Base-by-base conservation (phyloP, 2,888 invertebrate species). In the Dicranocentrus wangi region DNA sequence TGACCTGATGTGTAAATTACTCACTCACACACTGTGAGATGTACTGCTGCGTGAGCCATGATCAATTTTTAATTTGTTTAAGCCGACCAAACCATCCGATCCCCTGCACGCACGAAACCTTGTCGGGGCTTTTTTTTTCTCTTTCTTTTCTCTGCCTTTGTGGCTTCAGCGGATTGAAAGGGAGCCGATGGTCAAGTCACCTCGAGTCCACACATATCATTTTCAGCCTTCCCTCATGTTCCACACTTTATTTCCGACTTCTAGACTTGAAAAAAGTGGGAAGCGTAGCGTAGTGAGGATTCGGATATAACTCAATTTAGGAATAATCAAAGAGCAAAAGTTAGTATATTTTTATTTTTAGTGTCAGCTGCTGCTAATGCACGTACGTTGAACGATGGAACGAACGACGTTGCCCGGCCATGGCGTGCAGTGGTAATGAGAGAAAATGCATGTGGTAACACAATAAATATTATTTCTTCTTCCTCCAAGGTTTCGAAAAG, bases 41-140 rank as follows among this genome's bases (percentile, higher is more conserved):
- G 60, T 43, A 43, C 77, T 69, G 77, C 77, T 77, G 77, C 68
- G 77, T 71, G 71, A 68, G 72, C 61, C 77, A 66, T 82, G 77
- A 82, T 82, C 71, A 82, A 82, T 82, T 82, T 82, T 82, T 82
- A 82, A 82, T 82, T 82, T 72, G 60, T 28, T 66, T 61, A 69
- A 69, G 51, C 51, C 47, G 55, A 28, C 27, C 21, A 55, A 39
- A 51, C 68, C 21, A n/a, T n/a, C n/a, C 27, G 23, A 68, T 27
- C 68, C 60, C 13, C 1, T 43, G 43, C 43, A 43, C 23, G 25
- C 65, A 23, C 2, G 55, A 21, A 55, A 23, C 23, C 19, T 55
- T 55, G 55, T 23, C 55, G 55, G 55, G 7, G 1, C 28, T 13
- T 60, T 27, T 27, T 8, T 60, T 10, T 27, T 60, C 27, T 25